Conservation (phyloP, 2,113 vertebrate species). For the Tragelaphus buxtoni region DNA sequence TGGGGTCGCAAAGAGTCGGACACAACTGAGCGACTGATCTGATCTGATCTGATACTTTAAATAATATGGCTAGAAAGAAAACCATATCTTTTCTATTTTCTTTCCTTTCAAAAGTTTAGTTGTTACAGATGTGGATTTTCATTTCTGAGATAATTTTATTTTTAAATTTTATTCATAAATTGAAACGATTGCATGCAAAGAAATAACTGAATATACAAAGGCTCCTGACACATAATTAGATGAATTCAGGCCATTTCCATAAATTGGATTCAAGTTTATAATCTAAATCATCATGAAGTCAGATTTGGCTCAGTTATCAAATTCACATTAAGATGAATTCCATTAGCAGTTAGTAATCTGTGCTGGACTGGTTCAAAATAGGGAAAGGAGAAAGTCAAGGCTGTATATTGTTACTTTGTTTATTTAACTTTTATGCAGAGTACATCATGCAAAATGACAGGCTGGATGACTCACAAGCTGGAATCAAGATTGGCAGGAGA, state of each 20-base stretch:
- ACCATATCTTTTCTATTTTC: not conserved
- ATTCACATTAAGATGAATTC: not conserved
- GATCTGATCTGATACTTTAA: not conserved
- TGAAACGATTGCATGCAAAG: not conserved
- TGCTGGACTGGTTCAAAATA: not conserved
- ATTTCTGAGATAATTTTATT: not conserved
- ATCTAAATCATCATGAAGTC: not conserved
- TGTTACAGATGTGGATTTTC: not conserved
- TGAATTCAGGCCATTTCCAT: not conserved
- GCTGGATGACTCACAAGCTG: not conserved
- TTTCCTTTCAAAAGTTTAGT: not conserved
- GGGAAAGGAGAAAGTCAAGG: not conserved
- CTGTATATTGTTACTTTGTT: not conserved
- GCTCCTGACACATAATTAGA: not conserved
- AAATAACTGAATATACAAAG: not conserved
- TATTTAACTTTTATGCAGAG: not conserved
- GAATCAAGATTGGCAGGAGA: not conserved
- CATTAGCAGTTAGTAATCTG: not conserved
- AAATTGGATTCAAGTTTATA: not conserved
- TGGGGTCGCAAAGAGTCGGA: no score
- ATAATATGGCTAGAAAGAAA: not conserved
- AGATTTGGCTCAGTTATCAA: conserved; percentile 6
- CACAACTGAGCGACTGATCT: no score
- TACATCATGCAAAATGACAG: not conserved
- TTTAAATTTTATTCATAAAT: not conserved